A percentile compares a stretch with the other conserved stretches of the same genome.
These are phyloP conservation scores for Electrophaes corylata DNA, from an alignment of 2,888 invertebrate species.

Conservation along the genomic window DNA sequence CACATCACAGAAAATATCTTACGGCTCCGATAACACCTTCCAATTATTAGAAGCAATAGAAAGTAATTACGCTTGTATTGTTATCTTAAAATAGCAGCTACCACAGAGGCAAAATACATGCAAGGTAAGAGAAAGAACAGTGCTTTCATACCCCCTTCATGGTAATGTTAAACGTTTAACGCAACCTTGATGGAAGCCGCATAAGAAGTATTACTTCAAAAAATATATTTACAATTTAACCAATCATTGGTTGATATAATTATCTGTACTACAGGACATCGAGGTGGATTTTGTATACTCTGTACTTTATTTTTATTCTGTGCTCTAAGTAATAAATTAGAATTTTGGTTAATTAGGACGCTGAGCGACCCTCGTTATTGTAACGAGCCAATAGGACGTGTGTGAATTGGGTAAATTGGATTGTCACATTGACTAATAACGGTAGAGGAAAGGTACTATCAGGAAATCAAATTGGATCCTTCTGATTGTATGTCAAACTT, in stretches of 20 bases:
- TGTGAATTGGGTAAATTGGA: slow-evolving; percentile 12
- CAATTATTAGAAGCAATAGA: slow-evolving; percentile 13
- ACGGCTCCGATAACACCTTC: slow-evolving; percentile 12
- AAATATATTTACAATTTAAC: too few species aligned
- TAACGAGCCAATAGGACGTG: slow-evolving; percentile 9
- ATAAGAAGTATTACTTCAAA: too few species aligned
- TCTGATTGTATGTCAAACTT: not conserved
- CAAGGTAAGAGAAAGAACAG: too few species aligned
- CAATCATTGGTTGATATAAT: too few species aligned
- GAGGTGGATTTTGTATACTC: not conserved
- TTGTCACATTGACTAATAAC: not conserved
- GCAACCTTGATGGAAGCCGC: too few species aligned
- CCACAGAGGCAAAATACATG: not conserved
- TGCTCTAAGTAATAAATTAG: slow-evolving; percentile 12
- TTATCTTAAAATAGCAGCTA: slow-evolving; percentile 5
- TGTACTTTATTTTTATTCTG: slow-evolving; percentile 1
- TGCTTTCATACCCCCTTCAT: too few species aligned
- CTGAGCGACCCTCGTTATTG: slow-evolving; percentile 15
- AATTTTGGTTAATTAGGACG: slow-evolving; percentile 19
- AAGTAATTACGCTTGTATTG: slow-evolving; percentile 10
- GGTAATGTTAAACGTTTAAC: too few species aligned
- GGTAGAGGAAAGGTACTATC: not conserved
- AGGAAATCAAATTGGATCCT: not conserved
- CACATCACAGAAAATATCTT: not conserved
- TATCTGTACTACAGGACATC: too few species aligned